These are phyloP conservation scores for Oscheius sp. DNA, from an alignment of 2,888 invertebrate genomes.

Conservation along the genomic window DNA sequence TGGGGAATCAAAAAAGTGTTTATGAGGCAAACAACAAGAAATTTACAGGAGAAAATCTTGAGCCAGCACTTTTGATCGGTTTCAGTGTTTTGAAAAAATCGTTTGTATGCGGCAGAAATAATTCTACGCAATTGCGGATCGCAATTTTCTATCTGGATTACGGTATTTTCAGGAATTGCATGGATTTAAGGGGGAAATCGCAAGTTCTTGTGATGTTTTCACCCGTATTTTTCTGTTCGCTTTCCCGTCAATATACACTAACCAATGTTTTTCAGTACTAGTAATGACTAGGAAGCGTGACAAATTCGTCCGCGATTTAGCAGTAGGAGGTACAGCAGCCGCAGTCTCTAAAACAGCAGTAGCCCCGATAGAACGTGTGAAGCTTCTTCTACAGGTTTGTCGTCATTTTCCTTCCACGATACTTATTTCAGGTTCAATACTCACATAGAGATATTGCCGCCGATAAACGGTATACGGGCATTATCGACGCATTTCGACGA, in stretches of 20 bases:
- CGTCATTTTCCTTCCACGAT: neutral
- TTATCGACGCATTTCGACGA: constrained; percentile 57
- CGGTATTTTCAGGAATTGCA: neutral
- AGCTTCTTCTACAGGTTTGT: constrained; percentile 56
- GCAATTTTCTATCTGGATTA: neutral
- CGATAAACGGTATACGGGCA: constrained; percentile 56
- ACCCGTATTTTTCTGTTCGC: too few species aligned
- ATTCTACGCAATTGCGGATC: neutral
- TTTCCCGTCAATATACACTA: neutral
- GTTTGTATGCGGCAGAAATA: neutral
- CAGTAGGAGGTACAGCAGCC: constrained; percentile 58
- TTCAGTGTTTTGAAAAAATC: neutral
- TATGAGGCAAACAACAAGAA: neutral
- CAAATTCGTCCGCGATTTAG: constrained; percentile 54
- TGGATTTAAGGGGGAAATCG: neutral
- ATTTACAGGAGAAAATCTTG: too few species aligned
- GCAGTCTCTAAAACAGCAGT: constrained; percentile 61
- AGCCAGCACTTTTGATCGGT: too few species aligned
- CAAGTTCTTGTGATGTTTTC: neutral
- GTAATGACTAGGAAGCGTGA: constrained; percentile 38
- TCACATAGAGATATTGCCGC: constrained; percentile 59
- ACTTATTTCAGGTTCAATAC: constrained; percentile 56
- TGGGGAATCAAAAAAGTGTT: too few species aligned
- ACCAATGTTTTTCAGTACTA: neutral
- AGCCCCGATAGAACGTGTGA: constrained; percentile 61